Base-by-base conservation (phyloP, 2,888 invertebrate genomes). In the Rhingia rostrata region DNA sequence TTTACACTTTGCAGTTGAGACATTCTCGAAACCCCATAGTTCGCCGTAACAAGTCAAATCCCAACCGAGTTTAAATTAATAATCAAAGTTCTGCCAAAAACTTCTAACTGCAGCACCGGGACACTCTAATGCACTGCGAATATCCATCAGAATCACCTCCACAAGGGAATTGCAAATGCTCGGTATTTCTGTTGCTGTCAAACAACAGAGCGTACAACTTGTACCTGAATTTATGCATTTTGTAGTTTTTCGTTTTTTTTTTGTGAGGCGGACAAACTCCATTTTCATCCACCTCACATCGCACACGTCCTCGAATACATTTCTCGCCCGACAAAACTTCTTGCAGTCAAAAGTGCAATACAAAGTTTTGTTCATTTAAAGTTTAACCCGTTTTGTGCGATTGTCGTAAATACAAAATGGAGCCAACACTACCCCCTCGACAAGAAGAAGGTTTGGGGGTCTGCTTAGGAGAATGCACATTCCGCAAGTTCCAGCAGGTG, bases 371-470 rank as follows among this genome's bases (percentile, higher is more conserved):
- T 84, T 84, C 79, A 84, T 84, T 84, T 84, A 79, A 84, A 84
- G 83, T 84, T 84, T 69, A 79, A 74, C 73, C 69, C 73, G 72
- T 84, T 74, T 64, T 74, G 73, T 79, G 60, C 69, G 74, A 84
- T 84, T 84, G 83, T 84, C 83, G 83, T 84, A 84, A 84, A 84
- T 84, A 84, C 83, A 84, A 84, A 84, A 63, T 79, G 69, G 74
- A 69, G 79, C 79, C 79, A 74, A 79, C 74, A 37, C 41, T 61
- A 10, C 41, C 7, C 35, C 51, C 45, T 7, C 45, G 22, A 22
- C 22, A 2, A 22, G 22, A 22, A 35, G 32, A 3, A 32, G 39
- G n/a, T 14, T 14, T 9, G 45, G 39, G 22, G n/a, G 12, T 30
- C 4, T 39, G 10, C n/a, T 56, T 54, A 33, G 9, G 51, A 53